Evolutionary conservation across 2,113 vertebrate species (phyloP).

Genomic region (Chionis minor): DNA sequence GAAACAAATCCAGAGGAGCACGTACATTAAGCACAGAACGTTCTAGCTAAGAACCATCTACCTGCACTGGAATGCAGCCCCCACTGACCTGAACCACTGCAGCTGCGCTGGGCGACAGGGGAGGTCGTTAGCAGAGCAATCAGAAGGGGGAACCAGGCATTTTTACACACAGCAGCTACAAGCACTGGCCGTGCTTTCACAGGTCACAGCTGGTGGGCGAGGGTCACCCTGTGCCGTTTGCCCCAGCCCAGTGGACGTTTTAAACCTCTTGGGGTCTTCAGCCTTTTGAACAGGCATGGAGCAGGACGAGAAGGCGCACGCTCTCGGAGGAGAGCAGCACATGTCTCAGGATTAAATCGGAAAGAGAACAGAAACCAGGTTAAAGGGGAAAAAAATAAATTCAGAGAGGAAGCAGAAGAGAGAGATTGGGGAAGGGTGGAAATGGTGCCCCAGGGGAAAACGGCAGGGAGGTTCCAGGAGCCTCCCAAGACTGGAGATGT

Average conservation of each 20-base stretch:
- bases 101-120: fast-evolving
- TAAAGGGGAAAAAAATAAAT: background rate
- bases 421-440: background rate
- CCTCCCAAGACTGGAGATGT: background rate
- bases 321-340: fast-evolving
- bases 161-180: background rate
- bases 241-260: background rate
- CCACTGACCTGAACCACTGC: background rate
- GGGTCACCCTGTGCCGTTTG: background rate
- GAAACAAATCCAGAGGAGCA: background rate
- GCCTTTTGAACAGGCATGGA: fast-evolving
- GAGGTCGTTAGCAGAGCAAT: background rate
- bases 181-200: background rate
- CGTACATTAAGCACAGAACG: background rate
- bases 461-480: background rate
- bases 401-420: background rate
- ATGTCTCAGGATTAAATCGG: background rate
- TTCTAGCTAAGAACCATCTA: background rate
- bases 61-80: background rate
- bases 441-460: background rate
- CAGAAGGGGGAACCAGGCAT: background rate
- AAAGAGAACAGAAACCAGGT: constrained; percentile 42
- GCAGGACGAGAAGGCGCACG: fast-evolving
- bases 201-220: background rate
- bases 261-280: background rate